Evolutionary conservation across 1,140 invertebrate species (phyloP), one percentile per base, ranked within the genome.

Genomic region (Drosophila paulistorum): DNA sequence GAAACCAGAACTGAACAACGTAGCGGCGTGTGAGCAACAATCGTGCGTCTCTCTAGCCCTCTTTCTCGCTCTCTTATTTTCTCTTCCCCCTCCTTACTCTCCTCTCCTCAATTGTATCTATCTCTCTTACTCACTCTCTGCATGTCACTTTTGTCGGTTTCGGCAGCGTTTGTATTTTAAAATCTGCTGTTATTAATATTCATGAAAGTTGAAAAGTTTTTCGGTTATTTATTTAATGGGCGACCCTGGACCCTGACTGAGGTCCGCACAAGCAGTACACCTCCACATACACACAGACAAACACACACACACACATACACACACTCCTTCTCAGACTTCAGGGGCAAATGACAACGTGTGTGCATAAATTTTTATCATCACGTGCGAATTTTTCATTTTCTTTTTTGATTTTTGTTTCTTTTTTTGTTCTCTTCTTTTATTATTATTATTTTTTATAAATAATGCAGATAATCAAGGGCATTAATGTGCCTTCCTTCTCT

Each of bases 101-200:
- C 6, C 30, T 30, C 30, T 30, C 30, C 30, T 1, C 6, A 6
- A 30, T 30, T 30, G 30, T 7, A 30, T 30, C 30, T 45, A 5
- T 45, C 45, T 17, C 14, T 48, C 9, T 48, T 7, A 23, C 60
- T 42, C 37, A 5, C 17, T 42, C 61, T 59, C 33, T 7, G 17
- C 23, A 11, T 17, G 61, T 63, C 61, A 63, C 61, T 39, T 51
- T 64, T 51, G 26, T 51, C 14, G 17, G 20, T 23, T 37, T 37
- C 33, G 33, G 14, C 33, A 59, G 33, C 57, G 39, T 48, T 33
- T 67, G 68, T 65, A 55, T 63, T 65, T 65, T 35, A 68, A 77
- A 80, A 78, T 74, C 75, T 74, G 75, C 65, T 78, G 59, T 71
- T 71, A 78, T 80, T 80, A 80, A 80, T 80, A 80, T 80, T 80